phyloP scores from a whole-genome alignment of 2,888 invertebrate species.

The Xylota segnis region DNA sequence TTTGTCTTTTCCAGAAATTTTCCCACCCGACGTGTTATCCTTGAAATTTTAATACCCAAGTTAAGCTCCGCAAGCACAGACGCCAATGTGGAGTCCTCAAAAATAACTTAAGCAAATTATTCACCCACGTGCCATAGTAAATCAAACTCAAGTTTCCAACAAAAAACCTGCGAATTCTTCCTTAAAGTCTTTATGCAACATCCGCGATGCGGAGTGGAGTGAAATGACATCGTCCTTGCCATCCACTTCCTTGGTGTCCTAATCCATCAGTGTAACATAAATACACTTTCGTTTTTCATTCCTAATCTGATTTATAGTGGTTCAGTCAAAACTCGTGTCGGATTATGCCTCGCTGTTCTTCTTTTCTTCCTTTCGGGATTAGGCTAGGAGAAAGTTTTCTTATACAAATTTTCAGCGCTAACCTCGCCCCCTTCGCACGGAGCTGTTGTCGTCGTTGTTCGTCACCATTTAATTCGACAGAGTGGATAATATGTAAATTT shows the following conservation, averaged over 20 bases:
- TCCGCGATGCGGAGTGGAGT: background rate
- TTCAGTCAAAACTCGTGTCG: conserved; percentile 49
- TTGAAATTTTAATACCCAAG: conserved; percentile 14
- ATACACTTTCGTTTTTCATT: conserved; percentile 60
- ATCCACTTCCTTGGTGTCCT: conserved; percentile 6
- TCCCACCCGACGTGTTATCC: conserved; percentile 12
- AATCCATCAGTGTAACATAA: conserved; percentile 60
- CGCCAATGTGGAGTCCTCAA: conserved; percentile 35
- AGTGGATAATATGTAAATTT: conserved; percentile 58
- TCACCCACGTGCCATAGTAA: conserved; percentile 62
- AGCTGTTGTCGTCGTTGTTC: background rate
- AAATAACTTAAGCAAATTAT: conserved; percentile 68
- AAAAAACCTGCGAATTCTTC: background rate
- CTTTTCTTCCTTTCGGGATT: conserved; percentile 18
- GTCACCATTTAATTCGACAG: conserved; percentile 49
- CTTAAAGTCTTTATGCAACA: background rate
- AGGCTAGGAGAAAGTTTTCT: conserved; percentile 33
- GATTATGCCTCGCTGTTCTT: conserved; percentile 38
- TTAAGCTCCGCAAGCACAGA: no score
- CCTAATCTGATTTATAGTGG: conserved; percentile 41
- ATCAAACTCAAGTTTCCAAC: conserved; percentile 66
- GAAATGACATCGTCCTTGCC: background rate
- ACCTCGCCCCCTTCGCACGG: background rate
- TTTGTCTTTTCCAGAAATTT: background rate
- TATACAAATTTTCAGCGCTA: conserved; percentile 18